Evolutionary conservation across 1,140 invertebrate genomes (phyloP).

Genomic region (Drusus annulatus): DNA sequence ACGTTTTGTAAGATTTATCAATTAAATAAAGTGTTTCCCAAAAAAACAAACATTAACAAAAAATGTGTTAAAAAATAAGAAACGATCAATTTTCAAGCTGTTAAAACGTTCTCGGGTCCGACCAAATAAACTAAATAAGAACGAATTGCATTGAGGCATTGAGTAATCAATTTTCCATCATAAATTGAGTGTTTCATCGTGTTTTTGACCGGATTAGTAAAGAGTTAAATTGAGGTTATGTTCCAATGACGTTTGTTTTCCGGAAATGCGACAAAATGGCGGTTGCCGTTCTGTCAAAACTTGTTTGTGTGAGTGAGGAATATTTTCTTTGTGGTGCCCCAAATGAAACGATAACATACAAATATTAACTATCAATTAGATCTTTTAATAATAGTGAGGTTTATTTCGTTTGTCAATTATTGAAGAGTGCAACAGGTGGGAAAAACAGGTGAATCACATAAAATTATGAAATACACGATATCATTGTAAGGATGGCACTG

Average conservation of each 20-base stretch:
- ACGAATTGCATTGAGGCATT: too few species aligned
- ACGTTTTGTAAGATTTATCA: too few species aligned
- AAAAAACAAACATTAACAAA: too few species aligned
- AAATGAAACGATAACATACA: not conserved
- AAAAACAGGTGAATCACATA: not conserved
- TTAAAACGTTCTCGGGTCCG: too few species aligned
- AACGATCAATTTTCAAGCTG: too few species aligned
- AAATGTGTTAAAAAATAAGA: too few species aligned
- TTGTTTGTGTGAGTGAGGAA: not conserved
- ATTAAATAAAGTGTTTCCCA: too few species aligned
- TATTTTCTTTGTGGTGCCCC: not conserved
- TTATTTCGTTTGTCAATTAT: not conserved
- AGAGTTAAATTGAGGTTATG: slow-evolving; percentile 12
- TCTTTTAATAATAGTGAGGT: not conserved
- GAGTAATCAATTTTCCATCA: too few species aligned
- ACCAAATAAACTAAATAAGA: too few species aligned
- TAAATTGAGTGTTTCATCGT: too few species aligned
- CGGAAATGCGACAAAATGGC: slow-evolving; percentile 43
- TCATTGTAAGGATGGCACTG: too few species aligned
- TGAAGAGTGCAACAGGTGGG: not conserved
- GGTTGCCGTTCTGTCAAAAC: slow-evolving; percentile 1
- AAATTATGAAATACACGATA: not conserved
- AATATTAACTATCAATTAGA: not conserved
- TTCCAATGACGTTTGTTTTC: slow-evolving; percentile 40
- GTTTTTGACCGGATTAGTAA: too few species aligned